Evolutionary conservation across 2,797 vertebrate genomes (phyloP), one percentile per base, ranked within the genome.

Genomic region (Melanotaenia parkinsoni): DNA sequence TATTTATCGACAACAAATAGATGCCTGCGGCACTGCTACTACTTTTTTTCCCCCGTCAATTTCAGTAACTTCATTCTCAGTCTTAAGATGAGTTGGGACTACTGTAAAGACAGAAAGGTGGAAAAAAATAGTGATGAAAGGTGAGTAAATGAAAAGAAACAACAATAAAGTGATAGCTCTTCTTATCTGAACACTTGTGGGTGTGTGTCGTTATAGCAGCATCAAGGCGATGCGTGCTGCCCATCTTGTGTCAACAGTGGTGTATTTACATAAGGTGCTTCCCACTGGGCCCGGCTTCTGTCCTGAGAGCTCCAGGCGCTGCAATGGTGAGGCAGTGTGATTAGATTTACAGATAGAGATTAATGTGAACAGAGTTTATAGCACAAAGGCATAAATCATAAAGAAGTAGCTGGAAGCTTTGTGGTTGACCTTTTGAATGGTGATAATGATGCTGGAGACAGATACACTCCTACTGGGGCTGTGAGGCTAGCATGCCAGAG

Each of bases 311-410:
- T 72, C 76, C 78, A 64, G 80, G 80, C 79, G 79, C 71, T 30
- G 76, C 62, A 22, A 33, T 60, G 80, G 75, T 22, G 76, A 80
- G 82, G 84, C 78, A 47, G 69, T 58, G 86, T 89, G 90, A 92
- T 93, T 93, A 89, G 93, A 94, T 92, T 91, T 93, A 89, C 91
- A 90, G 91, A 93, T 88, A 84, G 88, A 91, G 89, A 94, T 92
- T 90, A 91, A 90, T 91, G 86, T 75, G 80, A 89, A 83, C 85
- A 74, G 83, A 88, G 86, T 87, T 88, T 87, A 91, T 87, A 84
- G 88, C 85, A 87, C 82, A 82, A 86, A 83, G 87, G 83, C 88
- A 90, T 91, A 89, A 89, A 89, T 92, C 88, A 89, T 84, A 76
- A 87, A 88, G 82, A 88, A 80, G 80, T 83, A 84, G 78, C 84